Evolutionary conservation across 1,140 invertebrate genomes (phyloP).

Genomic region (Acromyrmex heyeri): DNA sequence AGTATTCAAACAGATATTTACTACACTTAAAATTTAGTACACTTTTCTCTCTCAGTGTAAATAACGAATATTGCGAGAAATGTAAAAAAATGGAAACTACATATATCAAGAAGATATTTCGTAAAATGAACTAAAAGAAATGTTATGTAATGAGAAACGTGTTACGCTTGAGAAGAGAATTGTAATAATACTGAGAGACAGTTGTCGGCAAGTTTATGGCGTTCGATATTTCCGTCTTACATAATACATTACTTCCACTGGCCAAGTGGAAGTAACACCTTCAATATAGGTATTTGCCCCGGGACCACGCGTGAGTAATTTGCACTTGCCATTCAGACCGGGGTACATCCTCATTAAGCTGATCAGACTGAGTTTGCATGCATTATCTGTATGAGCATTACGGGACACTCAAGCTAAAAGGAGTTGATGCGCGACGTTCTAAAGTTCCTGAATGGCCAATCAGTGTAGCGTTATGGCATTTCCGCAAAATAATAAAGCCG

Average conservation of each 20-base stretch:
- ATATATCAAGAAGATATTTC: neutral
- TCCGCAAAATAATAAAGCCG: conserved; percentile 53
- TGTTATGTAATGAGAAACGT: neutral
- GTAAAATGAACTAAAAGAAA: neutral
- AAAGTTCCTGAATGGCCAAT: conserved; percentile 57
- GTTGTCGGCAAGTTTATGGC: neutral
- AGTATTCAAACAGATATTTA: too few relatives aligned
- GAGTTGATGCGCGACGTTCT: conserved; percentile 28
- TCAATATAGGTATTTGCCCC: conserved; percentile 61
- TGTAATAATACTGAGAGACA: neutral
- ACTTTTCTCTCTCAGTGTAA: neutral
- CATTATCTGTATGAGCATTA: conserved; percentile 65
- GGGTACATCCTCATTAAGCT: conserved; percentile 75
- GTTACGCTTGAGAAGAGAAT: neutral
- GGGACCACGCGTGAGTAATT: conserved; percentile 67
- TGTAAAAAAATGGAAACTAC: neutral
- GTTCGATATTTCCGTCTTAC: neutral
- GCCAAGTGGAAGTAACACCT: conserved; percentile 24
- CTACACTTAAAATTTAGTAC: too few relatives aligned
- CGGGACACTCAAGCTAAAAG: conserved; percentile 41
- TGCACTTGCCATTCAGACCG: conserved; percentile 71
- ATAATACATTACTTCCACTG: conserved; percentile 6
- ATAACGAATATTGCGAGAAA: neutral
- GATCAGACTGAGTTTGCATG: conserved; percentile 74
- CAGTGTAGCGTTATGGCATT: conserved; percentile 22